phyloP scores from a whole-genome alignment of 2,113 vertebrate species.

The Merops nubicus region DNA sequence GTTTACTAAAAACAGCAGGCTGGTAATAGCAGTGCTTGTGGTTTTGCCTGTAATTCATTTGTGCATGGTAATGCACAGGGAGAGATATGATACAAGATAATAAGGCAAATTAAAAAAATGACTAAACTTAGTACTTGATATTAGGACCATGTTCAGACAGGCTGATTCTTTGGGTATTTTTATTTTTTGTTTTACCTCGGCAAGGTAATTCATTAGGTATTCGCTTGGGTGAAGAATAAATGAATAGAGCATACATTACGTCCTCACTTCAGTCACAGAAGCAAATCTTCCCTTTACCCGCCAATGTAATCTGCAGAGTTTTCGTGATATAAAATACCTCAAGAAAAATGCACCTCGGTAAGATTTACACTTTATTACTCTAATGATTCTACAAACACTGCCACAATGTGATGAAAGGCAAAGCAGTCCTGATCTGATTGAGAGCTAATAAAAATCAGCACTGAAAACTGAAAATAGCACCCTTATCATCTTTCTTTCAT shows the following conservation, averaged over 20 bases:
- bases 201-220: conserved; percentile 71
- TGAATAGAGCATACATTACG: conserved; percentile 69
- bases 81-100: conserved; percentile 64
- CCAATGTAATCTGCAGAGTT: conserved; percentile 78
- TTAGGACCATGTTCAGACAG: conserved; percentile 45
- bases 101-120: conserved; percentile 70
- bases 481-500: conserved; percentile 99
- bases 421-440: conserved; percentile 91
- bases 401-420: conserved; percentile 90
- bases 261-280: conserved; percentile 72
- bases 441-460: conserved; percentile 98
- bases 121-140: conserved; percentile 38
- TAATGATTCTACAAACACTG: conserved; percentile 92
- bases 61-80: conserved; percentile 64
- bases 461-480: conserved; percentile 95
- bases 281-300: conserved; percentile 77
- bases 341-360: conserved; percentile 83
- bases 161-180: conserved; percentile 33
- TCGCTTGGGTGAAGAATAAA: conserved; percentile 71
- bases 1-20: conserved; percentile 74
- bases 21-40: conserved; percentile 68
- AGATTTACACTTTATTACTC: conserved; percentile 90
- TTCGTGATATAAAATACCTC: conserved; percentile 80
- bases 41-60: conserved; percentile 73
- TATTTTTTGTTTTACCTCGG: conserved; percentile 39